A percentile compares a stretch with the other conserved stretches of the same genome.
Conservation (phyloP, 1,140 invertebrate species). For the Hycleus cichorii region DNA sequence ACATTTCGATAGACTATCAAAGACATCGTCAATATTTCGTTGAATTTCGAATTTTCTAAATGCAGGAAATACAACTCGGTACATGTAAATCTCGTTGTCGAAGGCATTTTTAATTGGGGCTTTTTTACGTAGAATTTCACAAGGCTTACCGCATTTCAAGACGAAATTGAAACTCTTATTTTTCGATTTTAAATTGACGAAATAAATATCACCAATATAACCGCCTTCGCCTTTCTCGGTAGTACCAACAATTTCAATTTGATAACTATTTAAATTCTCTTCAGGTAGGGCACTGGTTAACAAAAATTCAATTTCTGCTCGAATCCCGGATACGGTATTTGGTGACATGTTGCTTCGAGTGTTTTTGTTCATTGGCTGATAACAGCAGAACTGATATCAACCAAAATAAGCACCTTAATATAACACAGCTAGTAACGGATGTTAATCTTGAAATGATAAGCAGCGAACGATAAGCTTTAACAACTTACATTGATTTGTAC, state of each 20-base stretch:
- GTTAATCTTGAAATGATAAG: no score
- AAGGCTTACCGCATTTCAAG: background rate
- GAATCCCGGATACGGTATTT: no score
- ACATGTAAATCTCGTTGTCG: conserved; percentile 22
- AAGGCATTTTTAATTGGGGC: background rate
- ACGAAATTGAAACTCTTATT: background rate
- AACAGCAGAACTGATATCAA: no score
- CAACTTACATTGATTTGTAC: no score
- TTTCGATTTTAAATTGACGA: background rate
- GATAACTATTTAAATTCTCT: background rate
- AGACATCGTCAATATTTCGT: conserved; percentile 38
- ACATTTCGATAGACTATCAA: conserved; percentile 1
- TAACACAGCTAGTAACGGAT: no score
- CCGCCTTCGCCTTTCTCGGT: background rate
- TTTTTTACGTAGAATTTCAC: background rate
- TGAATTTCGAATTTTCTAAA: conserved; percentile 31
- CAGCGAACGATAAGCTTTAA: no score
- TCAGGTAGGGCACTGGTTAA: background rate
- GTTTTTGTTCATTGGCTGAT: no score
- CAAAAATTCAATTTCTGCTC: background rate
- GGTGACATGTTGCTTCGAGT: no score
- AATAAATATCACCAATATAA: conserved; percentile 1
- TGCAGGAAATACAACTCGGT: conserved; percentile 21
- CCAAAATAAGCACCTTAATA: no score
- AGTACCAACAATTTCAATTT: background rate